Evolutionary conservation across 2,888 invertebrate genomes (phyloP).

Genomic region (Arge pagana): DNA sequence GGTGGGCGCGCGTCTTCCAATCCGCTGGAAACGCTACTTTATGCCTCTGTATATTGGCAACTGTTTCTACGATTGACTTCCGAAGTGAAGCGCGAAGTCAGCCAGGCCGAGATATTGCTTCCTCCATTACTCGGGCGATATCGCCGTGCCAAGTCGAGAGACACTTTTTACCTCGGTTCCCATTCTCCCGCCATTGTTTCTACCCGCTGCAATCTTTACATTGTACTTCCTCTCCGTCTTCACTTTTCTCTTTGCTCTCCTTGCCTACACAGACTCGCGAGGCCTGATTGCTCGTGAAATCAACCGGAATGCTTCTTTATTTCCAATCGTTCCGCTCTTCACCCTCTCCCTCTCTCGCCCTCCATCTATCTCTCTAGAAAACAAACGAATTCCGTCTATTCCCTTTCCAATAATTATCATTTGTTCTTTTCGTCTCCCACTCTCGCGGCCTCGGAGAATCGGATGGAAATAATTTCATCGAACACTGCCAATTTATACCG

Average conservation of each 20-base stretch:
- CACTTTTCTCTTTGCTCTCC: not conserved
- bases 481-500: too few relatives aligned
- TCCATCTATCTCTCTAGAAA: not conserved
- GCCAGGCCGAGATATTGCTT: slow-evolving; percentile 36
- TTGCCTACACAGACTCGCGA: not conserved
- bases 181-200: not conserved
- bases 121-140: slow-evolving; percentile 32
- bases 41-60: slow-evolving; percentile 32
- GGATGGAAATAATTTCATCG: too few relatives aligned
- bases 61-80: slow-evolving; percentile 33
- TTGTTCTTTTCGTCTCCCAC: not conserved
- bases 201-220: slow-evolving; percentile 14
- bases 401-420: not conserved
- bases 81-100: slow-evolving; percentile 22
- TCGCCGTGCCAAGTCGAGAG: slow-evolving; percentile 12
- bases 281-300: slow-evolving; percentile 20
- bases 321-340: slow-evolving; percentile 17
- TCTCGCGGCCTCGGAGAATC: too few relatives aligned
- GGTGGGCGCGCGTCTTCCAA: too few relatives aligned
- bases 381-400: not conserved
- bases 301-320: slow-evolving; percentile 18
- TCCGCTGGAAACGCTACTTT: slow-evolving; percentile 29
- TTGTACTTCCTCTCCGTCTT: slow-evolving; percentile 6
- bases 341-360: too few relatives aligned
- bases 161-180: slow-evolving; percentile 27